Evolutionary conservation across 30 jellyfish, hydroid and myxozoan species (phyloP), one percentile per base, ranked within the genome.

Genomic region (Aurelia aurita complex sp. Pacific): DNA sequence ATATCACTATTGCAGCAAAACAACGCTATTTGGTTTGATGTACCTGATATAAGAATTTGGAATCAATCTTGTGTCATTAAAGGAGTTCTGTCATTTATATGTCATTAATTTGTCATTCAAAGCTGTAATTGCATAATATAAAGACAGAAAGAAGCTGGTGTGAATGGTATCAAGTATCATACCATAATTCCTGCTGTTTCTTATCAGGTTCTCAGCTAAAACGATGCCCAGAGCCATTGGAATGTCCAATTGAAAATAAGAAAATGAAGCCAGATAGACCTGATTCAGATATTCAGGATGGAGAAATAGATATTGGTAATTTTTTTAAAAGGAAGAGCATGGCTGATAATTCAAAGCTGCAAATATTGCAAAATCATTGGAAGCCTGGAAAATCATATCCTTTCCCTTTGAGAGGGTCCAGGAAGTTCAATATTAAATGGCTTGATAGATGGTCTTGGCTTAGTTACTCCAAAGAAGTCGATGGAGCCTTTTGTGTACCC

Each of bases 241-340:
- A 67, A 67, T 67, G 78, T 64, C 78, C 78, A 67, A 36, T 32
- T 2, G 78, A 67, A 67, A 67, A 7, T 2, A 67, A 36, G 54
- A 36, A 67, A 7, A 67, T 67, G 78, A 67, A 67, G 6, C 54
- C 78, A 2, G 78, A 67, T 7, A 32, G 46, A 67, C 3, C 78
- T 67, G 70, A 73, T 73, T 35, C 83, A 73, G 11, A 73, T 15
- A 73, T 33, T 73, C 70, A 43, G 73, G 35, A 29, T 73, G 83
- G 19, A 73, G 83, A 15, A 73, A 73, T 73, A 4, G 83, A n/a
- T 73, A 73, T 32, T 80, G 70, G 83, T 2, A 33, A 33, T 35
- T 1, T 73, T 73, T 73, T 15, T 73, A 80, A 73, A 73, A 73
- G 83, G 73, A 73, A 73, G 73, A 73, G 83, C 83, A 1, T 73